Evolutionary conservation across 2,797 vertebrate species (phyloP).

Genomic region (Botia almorhae): DNA sequence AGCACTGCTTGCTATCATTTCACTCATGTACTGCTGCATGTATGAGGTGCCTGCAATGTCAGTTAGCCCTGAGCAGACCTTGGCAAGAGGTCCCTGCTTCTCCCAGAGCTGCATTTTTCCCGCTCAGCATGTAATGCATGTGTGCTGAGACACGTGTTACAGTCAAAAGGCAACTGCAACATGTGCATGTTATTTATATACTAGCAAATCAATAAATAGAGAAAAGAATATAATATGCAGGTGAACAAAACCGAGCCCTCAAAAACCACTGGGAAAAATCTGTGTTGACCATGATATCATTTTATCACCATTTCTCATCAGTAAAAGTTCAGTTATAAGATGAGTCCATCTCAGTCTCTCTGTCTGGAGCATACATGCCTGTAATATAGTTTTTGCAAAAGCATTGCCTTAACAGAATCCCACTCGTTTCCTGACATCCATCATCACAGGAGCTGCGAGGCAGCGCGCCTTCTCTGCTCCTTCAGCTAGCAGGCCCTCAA

Average conservation of each 20-base stretch:
- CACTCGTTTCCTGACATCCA: constrained; percentile 82
- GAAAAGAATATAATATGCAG: not conserved
- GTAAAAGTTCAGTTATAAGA: not conserved
- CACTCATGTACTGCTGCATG: not conserved
- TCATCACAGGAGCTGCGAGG: constrained; percentile 83
- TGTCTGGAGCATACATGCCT: not conserved
- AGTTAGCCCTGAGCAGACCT: constrained; percentile 6
- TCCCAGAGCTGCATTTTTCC: not conserved
- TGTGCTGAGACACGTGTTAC: not conserved
- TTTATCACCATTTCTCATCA: not conserved
- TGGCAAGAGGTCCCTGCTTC: constrained; percentile 1
- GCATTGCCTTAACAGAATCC: constrained; percentile 81
- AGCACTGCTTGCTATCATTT: not conserved
- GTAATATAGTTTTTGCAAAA: not conserved
- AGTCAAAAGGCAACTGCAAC: not conserved
- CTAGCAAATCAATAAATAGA: constrained; percentile 20
- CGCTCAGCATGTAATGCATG: not conserved
- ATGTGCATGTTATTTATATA: constrained; percentile 21
- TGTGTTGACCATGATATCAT: not conserved
- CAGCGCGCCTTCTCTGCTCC: constrained; percentile 83
- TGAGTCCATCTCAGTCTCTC: not conserved
- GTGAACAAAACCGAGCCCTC: not conserved
- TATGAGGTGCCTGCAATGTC: not conserved
- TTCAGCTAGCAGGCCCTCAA: constrained; percentile 79
- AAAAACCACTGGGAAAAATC: not conserved